Conservation (phyloP, 1,140 invertebrate species). For the Drosophila lacertosa region DNA sequence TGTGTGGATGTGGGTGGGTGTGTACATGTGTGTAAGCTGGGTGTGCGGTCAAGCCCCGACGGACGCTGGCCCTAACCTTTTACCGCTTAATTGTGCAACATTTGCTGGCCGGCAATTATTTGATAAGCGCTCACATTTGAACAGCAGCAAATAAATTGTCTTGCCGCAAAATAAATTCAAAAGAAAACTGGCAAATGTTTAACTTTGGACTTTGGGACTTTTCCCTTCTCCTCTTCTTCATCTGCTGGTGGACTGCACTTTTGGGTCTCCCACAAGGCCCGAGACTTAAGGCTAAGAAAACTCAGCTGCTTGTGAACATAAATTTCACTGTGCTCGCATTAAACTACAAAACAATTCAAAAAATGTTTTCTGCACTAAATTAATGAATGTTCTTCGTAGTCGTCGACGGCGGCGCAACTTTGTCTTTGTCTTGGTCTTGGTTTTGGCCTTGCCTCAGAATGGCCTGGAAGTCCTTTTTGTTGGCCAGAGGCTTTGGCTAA, state of each 20-base stretch:
- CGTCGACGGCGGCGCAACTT: background rate
- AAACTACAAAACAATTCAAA: conserved; percentile 62
- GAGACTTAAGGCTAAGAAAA: conserved; percentile 64
- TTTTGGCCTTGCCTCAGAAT: background rate
- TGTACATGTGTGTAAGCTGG: too few relatives aligned
- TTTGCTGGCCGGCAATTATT: conserved; percentile 82
- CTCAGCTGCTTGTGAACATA: conserved; percentile 69
- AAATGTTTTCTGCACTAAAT: conserved; percentile 66
- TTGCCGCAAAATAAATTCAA: conserved; percentile 75
- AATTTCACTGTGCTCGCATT: conserved; percentile 67
- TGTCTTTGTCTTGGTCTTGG: background rate
- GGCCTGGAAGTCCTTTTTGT: background rate
- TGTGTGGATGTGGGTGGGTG: background rate
- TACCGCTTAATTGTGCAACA: conserved; percentile 79
- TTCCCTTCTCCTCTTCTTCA: conserved; percentile 20
- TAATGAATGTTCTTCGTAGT: conserved; percentile 76
- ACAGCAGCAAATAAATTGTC: conserved; percentile 65
- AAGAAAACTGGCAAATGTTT: conserved; percentile 71
- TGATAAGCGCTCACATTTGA: conserved; percentile 80
- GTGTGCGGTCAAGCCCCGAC: conserved; percentile 28
- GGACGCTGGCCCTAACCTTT: conserved; percentile 49
- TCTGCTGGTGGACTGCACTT: conserved; percentile 22
- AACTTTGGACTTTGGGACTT: conserved; percentile 37
- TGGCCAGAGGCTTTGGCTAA: background rate
- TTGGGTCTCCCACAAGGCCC: conserved; percentile 37